Conservation (phyloP, 2,113 vertebrate genomes). For the Dipodomys merriami region DNA sequence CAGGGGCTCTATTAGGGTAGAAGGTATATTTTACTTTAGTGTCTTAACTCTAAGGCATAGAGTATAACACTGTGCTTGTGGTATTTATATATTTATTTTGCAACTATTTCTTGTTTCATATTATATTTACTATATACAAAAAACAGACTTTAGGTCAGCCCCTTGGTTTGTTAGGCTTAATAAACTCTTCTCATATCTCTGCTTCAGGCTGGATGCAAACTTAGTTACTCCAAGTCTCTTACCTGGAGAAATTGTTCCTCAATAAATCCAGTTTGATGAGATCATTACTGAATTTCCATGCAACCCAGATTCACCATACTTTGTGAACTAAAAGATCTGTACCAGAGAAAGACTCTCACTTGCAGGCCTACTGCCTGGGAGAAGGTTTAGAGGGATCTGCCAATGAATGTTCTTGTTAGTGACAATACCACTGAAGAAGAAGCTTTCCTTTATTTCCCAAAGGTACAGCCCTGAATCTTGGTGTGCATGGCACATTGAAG, state of each 20-base stretch:
- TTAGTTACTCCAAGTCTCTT: background rate
- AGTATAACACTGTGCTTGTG: background rate
- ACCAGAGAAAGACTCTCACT: background rate
- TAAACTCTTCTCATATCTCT: background rate
- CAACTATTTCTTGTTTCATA: background rate
- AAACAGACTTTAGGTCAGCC: background rate
- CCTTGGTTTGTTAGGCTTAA: background rate
- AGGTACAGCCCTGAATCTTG: background rate
- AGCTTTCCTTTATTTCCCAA: background rate
- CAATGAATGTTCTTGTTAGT: background rate
- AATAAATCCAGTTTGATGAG: background rate
- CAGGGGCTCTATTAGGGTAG: background rate
- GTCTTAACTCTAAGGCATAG: background rate
- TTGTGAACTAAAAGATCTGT: background rate
- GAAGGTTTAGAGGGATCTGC: background rate
- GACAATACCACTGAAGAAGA: background rate
- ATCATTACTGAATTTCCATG: background rate
- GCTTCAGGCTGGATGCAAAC: background rate
- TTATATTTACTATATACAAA: background rate
- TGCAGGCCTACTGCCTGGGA: background rate
- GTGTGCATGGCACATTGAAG: background rate
- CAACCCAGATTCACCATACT: background rate
- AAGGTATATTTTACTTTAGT: background rate
- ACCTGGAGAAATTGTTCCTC: background rate
- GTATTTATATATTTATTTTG: constrained; percentile 1